Conservation (phyloP, 2,113 vertebrate genomes). For the Miniopterus natalensis region DNA sequence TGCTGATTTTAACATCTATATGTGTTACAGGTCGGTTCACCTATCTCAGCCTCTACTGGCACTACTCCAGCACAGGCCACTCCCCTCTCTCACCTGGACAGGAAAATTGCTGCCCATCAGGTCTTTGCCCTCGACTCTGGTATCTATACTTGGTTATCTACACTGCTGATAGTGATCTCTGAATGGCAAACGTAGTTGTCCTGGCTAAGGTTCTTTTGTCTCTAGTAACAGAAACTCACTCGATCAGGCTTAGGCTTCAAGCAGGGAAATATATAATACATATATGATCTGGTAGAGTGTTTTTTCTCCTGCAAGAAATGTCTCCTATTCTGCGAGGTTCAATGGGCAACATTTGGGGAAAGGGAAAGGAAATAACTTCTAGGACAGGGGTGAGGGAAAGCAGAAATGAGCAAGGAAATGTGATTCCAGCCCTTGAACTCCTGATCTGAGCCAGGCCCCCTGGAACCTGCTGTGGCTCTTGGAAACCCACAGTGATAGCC, state of each 20-base stretch:
- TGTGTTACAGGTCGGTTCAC: not conserved
- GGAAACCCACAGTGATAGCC: not conserved
- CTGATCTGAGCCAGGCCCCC: not conserved
- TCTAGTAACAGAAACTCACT: not conserved
- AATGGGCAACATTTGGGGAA: not conserved
- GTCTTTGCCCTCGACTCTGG: not conserved
- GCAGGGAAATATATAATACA: not conserved
- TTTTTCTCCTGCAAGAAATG: not conserved
- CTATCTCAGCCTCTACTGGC: not conserved
- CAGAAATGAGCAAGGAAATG: not conserved
- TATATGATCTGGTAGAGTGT: not conserved
- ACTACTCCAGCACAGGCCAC: not conserved
- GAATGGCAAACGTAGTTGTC: not conserved
- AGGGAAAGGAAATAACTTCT: not conserved
- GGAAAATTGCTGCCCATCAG: not conserved
- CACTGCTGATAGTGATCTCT: rapidly evolving
- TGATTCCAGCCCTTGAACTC: not conserved
- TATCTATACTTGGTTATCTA: not conserved
- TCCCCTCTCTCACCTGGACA: not conserved
- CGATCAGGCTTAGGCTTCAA: not conserved
- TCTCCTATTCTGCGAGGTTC: not conserved
- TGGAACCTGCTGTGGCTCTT: not conserved
- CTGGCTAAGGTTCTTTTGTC: not conserved
- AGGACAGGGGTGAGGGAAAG: not conserved
- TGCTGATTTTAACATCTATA: not conserved